Evolutionary conservation across 2,113 vertebrate genomes (phyloP).

Genomic region (Myiagra hebetior): DNA sequence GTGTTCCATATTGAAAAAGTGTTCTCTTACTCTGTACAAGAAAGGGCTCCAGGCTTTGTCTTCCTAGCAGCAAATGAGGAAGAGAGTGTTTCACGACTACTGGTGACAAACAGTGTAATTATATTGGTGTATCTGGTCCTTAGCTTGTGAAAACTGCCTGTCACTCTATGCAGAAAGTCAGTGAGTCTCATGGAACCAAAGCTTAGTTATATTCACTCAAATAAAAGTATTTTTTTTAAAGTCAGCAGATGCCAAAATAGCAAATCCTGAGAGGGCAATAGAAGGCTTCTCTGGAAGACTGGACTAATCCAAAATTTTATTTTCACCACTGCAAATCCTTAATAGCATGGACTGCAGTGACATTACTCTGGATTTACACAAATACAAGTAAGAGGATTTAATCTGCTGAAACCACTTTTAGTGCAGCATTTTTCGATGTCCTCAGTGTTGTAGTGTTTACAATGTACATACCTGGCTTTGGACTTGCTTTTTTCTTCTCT

Average conservation of each 20-base stretch:
- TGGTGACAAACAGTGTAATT: not conserved
- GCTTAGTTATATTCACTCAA: not conserved
- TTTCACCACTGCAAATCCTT: slow-evolving; percentile 36
- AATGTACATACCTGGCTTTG: slow-evolving; percentile 70
- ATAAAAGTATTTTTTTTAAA: not conserved
- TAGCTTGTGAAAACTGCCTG: not conserved
- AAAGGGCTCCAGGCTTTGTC: not conserved
- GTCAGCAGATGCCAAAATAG: not conserved
- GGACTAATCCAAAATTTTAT: slow-evolving; percentile 29
- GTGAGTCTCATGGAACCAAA: not conserved
- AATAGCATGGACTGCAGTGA: not conserved
- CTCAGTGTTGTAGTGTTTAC: not conserved
- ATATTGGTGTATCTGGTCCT: not conserved
- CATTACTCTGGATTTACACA: slow-evolving; percentile 18
- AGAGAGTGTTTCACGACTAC: not conserved
- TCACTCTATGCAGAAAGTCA: not conserved
- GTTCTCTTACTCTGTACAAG: not conserved
- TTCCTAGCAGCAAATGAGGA: not conserved
- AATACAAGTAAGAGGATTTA: slow-evolving; percentile 33
- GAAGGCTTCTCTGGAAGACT: not conserved
- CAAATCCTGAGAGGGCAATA: slow-evolving; percentile 7
- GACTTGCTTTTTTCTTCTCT: slow-evolving; percentile 74
- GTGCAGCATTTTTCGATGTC: not conserved
- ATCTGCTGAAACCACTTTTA: not conserved
- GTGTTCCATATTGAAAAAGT: not conserved